Base-by-base conservation (phyloP, 2,797 vertebrate species). In the Hemitrygon akajei region DNA sequence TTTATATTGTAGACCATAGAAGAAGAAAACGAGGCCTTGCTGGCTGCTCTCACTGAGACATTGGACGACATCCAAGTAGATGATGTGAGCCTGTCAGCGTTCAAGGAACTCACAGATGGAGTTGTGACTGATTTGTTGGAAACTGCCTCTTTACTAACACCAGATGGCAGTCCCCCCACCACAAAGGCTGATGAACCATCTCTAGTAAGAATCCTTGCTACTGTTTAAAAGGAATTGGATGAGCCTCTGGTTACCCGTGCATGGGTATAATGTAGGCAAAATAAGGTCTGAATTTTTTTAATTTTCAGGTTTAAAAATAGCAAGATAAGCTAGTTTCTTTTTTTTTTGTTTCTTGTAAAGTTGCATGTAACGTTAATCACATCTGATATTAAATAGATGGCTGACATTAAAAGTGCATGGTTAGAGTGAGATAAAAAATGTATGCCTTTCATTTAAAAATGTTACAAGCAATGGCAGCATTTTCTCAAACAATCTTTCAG, bases 11-110 rank as follows among this genome's bases (percentile, higher is more conserved):
- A 97, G 94, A 97, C 98, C 96, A 98, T 97, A 95, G 98, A 98
- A 97, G 97, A 98, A 95, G 98, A 99, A 97, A 98, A 99, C 12
- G 98, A 98, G 95, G 98, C 98, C 0, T 97, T 99, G 95, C 97
- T 99, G 94, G 98, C 98, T 91, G 99, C 98, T 3, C 97, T 99
- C 95, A 98, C 98, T 94, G 98, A 98, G 97, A 98, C 98, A 95
- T 95, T 99, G 97, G 99, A 98, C 94, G 98, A 98, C 96, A 98
- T 99, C 95, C 98, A 98, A 16, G 97, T 96, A 95, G 98, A 98
- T 94, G 98, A 98, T 2, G 96, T 97, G 95, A 97, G 97, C 94
- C 97, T 99, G 94, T 98, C 97, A 40, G 98, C 97, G 95, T 99
- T 99, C 96, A 97, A 97, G 66, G 96, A 97, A 94, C 96, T 98